A percentile compares a stretch with the other conserved stretches of the same genome.
Conservation (phyloP, 2,113 vertebrate genomes). For the Prunella himalayana region DNA sequence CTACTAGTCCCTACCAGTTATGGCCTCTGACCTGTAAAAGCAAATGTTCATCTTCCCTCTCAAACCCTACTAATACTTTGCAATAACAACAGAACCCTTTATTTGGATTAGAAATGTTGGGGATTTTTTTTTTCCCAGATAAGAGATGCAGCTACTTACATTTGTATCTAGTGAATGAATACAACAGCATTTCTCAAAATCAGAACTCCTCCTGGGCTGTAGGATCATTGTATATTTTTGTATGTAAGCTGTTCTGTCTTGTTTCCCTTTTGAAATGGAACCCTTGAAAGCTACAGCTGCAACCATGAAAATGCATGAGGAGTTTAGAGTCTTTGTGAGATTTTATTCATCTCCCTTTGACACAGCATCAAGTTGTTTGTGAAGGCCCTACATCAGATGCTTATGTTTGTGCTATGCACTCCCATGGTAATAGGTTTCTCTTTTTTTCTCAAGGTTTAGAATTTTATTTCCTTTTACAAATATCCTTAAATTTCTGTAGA, state of each 20-base stretch:
- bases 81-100: background rate
- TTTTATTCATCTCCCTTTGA: constrained; percentile 18
- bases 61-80: background rate
- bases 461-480: background rate
- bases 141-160: background rate
- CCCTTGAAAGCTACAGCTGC: constrained; percentile 56
- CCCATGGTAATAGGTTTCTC: background rate
- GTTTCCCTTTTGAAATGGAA: constrained; percentile 10
- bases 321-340: constrained; percentile 31
- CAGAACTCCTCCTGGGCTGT: background rate
- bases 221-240: background rate
- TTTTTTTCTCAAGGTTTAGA: constrained; percentile 2
- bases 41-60: background rate
- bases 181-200: constrained; percentile 2
- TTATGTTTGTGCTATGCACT: constrained; percentile 7
- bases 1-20: background rate
- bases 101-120: background rate
- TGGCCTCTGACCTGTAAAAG: background rate
- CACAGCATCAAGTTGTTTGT: background rate
- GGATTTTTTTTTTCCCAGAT: background rate
- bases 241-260: background rate
- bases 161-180: background rate
- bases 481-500: background rate
- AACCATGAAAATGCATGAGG: constrained; percentile 62
- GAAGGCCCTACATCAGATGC: constrained; percentile 17